Percentiles rank a stretch among this genome's conserved stretches.
These are phyloP conservation scores for Microcebus ravelobensis DNA, from an alignment of 2,113 vertebrate species.

Conservation along the genomic window DNA sequence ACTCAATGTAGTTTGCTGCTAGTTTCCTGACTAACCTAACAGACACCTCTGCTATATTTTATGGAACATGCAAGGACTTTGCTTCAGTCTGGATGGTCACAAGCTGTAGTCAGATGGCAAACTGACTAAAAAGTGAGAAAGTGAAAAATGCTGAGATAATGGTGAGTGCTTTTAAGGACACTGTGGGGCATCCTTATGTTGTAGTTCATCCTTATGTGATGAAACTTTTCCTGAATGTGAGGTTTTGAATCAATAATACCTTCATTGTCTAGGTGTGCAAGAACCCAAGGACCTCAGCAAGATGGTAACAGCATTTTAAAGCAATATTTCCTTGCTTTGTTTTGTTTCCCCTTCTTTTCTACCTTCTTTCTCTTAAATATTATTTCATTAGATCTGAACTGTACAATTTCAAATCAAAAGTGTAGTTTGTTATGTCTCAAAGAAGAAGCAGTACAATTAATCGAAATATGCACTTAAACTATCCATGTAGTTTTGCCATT, in stretches of 20 bases:
- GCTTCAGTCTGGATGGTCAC: background rate
- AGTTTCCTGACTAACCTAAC: background rate
- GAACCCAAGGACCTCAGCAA: background rate
- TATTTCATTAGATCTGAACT: background rate
- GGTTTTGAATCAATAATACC: background rate
- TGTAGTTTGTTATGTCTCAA: no score
- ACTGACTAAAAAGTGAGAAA: background rate
- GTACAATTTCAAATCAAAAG: no score
- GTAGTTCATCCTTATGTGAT: no score
- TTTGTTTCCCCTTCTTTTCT: background rate
- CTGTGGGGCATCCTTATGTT: background rate
- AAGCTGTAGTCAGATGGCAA: background rate
- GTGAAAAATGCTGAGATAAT: background rate
- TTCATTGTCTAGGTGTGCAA: background rate
- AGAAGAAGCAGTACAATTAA: no score
- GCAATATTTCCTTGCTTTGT: background rate
- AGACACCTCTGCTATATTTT: background rate
- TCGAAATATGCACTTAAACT: no score
- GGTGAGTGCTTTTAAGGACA: background rate
- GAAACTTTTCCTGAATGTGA: background rate
- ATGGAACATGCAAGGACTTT: background rate
- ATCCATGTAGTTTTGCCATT: no score
- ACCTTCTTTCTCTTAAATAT: background rate
- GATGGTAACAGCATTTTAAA: background rate
- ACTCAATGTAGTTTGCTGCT: background rate